A percentile compares a stretch with the other conserved stretches of the same genome.
Evolutionary conservation across 1,140 invertebrate species (phyloP).

Genomic region (Caenorhabditis inopinata): DNA sequence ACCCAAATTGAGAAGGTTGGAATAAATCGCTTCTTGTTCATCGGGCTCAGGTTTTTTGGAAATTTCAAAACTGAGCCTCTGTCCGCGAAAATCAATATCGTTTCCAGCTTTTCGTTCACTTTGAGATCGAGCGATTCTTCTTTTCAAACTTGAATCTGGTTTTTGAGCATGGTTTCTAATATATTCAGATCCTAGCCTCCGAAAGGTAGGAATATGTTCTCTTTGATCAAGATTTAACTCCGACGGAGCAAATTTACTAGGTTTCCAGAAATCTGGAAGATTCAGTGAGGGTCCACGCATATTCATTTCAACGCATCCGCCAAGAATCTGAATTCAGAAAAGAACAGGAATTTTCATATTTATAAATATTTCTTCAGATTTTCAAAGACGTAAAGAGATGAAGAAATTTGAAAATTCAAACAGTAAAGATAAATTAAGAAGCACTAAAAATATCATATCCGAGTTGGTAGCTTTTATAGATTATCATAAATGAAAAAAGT

Average conservation of each 20-base stretch:
- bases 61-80: not conserved
- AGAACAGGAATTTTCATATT: too few species aligned
- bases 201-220: not conserved
- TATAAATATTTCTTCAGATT: too few species aligned
- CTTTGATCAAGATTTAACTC: not conserved
- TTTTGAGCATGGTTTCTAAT: not conserved
- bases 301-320: conserved; percentile 1
- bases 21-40: not conserved
- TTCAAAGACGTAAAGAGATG: too few species aligned
- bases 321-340: not conserved
- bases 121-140: not conserved
- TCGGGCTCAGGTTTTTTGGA: not conserved
- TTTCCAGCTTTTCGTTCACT: not conserved
- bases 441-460: too few species aligned
- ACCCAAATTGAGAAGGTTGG: not conserved
- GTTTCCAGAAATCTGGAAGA: conserved; percentile 4
- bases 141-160: not conserved
- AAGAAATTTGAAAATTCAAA: too few species aligned
- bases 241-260: not conserved
- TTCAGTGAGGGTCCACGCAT: not conserved
- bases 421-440: too few species aligned
- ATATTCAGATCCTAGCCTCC: not conserved
- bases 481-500: too few species aligned
- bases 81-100: not conserved
- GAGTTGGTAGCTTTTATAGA: too few species aligned